These are phyloP conservation scores for Artemia franciscana DNA, from an alignment of 1,140 invertebrate genomes.

Conservation along the genomic window DNA sequence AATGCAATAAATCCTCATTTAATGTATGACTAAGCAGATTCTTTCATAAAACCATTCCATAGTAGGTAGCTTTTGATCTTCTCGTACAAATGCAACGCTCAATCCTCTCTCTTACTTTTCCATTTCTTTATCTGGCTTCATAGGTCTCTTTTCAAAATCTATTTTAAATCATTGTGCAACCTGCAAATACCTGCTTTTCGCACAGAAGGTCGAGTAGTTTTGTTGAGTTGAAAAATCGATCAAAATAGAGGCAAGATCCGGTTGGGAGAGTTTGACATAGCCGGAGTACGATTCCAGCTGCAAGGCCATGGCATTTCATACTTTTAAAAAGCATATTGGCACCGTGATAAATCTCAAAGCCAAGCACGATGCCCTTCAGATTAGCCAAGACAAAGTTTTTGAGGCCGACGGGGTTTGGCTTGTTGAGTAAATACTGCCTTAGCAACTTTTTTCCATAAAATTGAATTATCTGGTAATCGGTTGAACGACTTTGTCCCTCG, in stretches of 20 bases:
- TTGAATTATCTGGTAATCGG: not conserved
- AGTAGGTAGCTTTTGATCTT: not conserved
- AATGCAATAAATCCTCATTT: too few species aligned
- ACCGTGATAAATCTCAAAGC: not conserved
- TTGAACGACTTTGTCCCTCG: too few species aligned
- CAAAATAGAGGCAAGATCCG: not conserved
- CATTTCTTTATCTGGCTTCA: not conserved
- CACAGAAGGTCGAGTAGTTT: not conserved
- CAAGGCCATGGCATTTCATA: not conserved
- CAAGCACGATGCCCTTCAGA: not conserved
- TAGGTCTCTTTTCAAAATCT: not conserved
- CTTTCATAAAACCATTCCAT: too few species aligned
- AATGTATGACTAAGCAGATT: too few species aligned
- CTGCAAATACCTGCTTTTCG: not conserved
- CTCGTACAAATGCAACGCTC: not conserved
- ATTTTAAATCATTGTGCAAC: not conserved
- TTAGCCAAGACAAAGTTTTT: not conserved
- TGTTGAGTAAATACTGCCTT: not conserved
- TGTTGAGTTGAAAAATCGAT: not conserved
- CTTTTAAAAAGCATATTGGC: not conserved
- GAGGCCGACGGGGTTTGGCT: not conserved
- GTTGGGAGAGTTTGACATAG: not conserved
- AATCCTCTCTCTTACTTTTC: not conserved
- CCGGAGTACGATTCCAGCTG: not conserved
- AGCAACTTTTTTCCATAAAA: not conserved